phyloP scores from a whole-genome alignment of 2,888 invertebrate genomes.

The Campoplex nolae region DNA sequence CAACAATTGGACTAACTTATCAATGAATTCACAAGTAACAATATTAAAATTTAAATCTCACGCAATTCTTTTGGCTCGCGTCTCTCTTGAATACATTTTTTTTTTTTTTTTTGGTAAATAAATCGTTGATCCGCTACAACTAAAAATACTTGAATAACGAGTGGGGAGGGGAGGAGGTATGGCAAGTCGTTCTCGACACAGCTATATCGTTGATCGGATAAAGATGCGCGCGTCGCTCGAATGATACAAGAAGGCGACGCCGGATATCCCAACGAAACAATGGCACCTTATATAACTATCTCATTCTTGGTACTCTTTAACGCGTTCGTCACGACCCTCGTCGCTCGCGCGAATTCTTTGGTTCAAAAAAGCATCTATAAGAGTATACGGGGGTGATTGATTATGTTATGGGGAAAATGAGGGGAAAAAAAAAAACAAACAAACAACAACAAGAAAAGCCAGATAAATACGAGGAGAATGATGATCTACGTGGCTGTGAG shows the following conservation, averaged over 20 bases:
- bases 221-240: neutral
- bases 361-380: conserved; percentile 4
- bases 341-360: conserved; percentile 46
- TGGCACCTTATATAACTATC: neutral
- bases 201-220: conserved; percentile 29
- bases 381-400: neutral
- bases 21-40: conserved; percentile 57
- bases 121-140: neutral
- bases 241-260: neutral
- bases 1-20: conserved; percentile 57
- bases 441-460: neutral
- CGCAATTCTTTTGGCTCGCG: conserved; percentile 30
- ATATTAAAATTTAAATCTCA: conserved; percentile 62
- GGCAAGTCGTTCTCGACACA: conserved; percentile 66
- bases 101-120: conserved; percentile 67
- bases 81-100: conserved; percentile 24
- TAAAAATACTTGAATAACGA: conserved; percentile 8
- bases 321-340: neutral
- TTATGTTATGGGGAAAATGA: neutral
- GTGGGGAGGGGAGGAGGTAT: conserved; percentile 45
- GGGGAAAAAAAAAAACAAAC: no score
- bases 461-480: conserved; percentile 1
- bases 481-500: conserved; percentile 85
- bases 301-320: neutral
- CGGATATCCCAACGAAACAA: neutral